Conservation (phyloP, 2,113 vertebrate species). For the Strix uralensis region DNA sequence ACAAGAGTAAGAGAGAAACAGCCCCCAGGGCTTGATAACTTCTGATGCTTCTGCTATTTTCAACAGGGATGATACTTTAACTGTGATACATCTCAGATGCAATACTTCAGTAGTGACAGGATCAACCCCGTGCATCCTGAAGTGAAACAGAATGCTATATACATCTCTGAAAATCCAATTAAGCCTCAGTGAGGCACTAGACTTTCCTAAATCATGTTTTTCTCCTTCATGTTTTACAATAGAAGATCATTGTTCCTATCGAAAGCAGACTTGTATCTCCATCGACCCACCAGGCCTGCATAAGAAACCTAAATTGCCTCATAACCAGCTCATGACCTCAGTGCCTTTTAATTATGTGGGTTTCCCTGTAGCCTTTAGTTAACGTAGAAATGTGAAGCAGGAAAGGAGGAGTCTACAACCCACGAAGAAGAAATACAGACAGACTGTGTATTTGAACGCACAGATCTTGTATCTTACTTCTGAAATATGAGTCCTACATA, state of each 20-base stretch:
- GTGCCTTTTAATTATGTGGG: conserved; percentile 61
- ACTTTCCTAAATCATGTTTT: conserved; percentile 56
- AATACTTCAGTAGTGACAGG: conserved; percentile 23
- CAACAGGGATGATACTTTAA: conserved; percentile 77
- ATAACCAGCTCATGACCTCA: conserved; percentile 72
- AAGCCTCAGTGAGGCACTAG: conserved; percentile 69
- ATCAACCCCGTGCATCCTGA: conserved; percentile 67
- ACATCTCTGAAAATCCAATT: conserved; percentile 80
- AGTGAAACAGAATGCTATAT: conserved; percentile 76
- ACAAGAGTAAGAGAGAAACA: not conserved
- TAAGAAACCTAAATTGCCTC: conserved; percentile 69
- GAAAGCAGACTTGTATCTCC: conserved; percentile 51
- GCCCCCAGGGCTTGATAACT: not conserved
- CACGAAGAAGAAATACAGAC: not conserved
- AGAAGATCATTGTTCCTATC: conserved; percentile 69
- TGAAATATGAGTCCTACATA: not conserved
- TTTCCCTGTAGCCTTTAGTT: conserved; percentile 50
- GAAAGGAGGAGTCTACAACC: not conserved
- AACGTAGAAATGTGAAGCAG: not conserved
- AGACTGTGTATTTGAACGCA: not conserved
- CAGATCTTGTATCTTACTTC: not conserved
- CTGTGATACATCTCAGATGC: conserved; percentile 69
- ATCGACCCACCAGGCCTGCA: conserved; percentile 63
- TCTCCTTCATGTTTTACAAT: conserved; percentile 56
- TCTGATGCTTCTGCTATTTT: conserved; percentile 67